Conservation (phyloP, 2,113 vertebrate genomes). For the Trematocara stigmaticum region DNA sequence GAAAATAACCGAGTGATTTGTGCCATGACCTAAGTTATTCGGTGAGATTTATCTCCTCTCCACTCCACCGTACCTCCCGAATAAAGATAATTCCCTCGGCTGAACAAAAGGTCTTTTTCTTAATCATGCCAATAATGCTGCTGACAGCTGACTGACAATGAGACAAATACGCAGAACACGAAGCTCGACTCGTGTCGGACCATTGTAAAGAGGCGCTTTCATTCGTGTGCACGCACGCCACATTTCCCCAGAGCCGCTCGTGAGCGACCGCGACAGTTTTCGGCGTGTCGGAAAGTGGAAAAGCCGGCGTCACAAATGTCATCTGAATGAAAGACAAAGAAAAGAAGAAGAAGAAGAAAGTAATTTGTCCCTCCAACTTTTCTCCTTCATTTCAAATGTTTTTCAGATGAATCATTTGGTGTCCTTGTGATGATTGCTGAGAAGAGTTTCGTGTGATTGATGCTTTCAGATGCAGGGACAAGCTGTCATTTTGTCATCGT, state of each 20-base stretch:
- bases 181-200: conserved; percentile 37
- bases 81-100: conserved; percentile 3
- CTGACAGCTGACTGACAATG: conserved; percentile 64
- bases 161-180: conserved; percentile 8
- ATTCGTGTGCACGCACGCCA: background rate
- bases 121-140: conserved; percentile 46
- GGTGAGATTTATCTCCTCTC: conserved; percentile 2
- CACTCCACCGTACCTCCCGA: background rate
- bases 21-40: background rate
- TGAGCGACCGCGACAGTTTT: background rate
- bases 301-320: background rate
- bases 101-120: conserved; percentile 48
- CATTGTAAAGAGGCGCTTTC: conserved; percentile 29
- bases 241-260: background rate
- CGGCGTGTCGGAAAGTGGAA: background rate
- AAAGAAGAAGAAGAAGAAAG: background rate
- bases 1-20: background rate
- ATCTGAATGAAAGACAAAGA: background rate
- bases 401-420: conserved; percentile 22
- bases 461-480: background rate
- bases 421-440: background rate
- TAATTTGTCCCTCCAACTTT: background rate
- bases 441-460: background rate
- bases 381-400: background rate
- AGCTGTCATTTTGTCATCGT: conserved; percentile 2